Conservation (phyloP, 2,113 vertebrate species). For the Physeter macrocephalus region DNA sequence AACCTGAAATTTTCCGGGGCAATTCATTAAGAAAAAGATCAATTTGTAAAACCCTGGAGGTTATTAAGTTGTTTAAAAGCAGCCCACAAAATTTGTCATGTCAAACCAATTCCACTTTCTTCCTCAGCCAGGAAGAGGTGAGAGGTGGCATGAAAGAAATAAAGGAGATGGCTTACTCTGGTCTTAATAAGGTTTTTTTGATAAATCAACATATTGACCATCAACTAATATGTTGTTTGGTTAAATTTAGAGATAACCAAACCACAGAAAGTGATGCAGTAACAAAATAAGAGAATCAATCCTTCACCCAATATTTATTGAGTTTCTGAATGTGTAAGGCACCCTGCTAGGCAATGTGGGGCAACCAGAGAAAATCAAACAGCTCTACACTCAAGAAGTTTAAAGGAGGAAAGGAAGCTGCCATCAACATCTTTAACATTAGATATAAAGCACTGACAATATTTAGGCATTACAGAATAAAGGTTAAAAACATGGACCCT, state of each 20-base stretch:
- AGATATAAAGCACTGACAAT: neutral
- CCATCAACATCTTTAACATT: neutral
- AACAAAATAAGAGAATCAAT: conserved; percentile 39
- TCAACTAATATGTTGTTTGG: conserved; percentile 28
- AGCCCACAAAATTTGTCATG: conserved; percentile 58
- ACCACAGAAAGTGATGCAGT: conserved; percentile 1
- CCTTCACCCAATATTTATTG: neutral
- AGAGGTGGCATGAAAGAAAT: conserved; percentile 5
- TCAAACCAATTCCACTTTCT: conserved; percentile 51
- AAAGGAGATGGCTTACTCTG: neutral
- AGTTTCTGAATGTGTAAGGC: conserved; percentile 8
- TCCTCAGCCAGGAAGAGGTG: conserved; percentile 30
- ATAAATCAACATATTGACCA: conserved; percentile 55
- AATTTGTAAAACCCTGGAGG: conserved; percentile 68
- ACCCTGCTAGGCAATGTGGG: neutral
- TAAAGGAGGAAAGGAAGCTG: neutral
- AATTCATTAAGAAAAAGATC: conserved; percentile 73
- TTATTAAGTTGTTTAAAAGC: conserved; percentile 68
- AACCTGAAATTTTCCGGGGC: conserved; percentile 62
- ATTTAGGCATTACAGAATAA: neutral
- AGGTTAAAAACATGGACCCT: neutral
- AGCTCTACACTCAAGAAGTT: neutral
- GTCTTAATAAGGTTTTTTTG: conserved; percentile 40
- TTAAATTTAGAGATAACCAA: conserved; percentile 22
- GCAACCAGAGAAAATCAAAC: neutral